Evolutionary conservation across 2,888 invertebrate species (phyloP).

Genomic region (Pachycephus smyrnensis): DNA sequence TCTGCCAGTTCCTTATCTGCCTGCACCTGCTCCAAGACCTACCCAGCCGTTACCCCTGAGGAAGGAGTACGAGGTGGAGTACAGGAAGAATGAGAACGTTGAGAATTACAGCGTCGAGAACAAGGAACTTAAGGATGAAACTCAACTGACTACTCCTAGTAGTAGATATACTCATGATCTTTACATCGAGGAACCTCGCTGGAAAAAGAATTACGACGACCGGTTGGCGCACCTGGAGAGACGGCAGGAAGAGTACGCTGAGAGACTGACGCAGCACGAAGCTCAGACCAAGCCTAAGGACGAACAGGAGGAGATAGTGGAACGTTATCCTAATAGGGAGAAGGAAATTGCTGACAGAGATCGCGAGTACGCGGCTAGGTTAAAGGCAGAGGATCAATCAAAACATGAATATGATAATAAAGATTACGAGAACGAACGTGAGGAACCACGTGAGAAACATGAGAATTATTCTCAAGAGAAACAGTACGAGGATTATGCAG

Average conservation of each 20-base stretch:
- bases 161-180: constrained; percentile 26
- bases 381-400: neutral
- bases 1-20: constrained; percentile 39
- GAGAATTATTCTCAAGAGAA: constrained; percentile 5
- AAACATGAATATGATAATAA: neutral
- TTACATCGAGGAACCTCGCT: constrained; percentile 39
- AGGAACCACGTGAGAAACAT: constrained; percentile 27
- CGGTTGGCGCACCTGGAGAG: constrained; percentile 39
- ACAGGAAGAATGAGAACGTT: constrained; percentile 39
- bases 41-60: neutral
- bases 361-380: constrained; percentile 1
- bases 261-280: constrained; percentile 40
- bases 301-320: constrained; percentile 22
- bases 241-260: constrained; percentile 41
- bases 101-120: constrained; percentile 46
- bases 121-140: constrained; percentile 40
- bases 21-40: constrained; percentile 19
- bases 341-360: constrained; percentile 26
- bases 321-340: constrained; percentile 23
- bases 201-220: constrained; percentile 45
- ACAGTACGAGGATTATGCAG: constrained; percentile 14
- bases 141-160: constrained; percentile 33
- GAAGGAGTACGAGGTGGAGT: constrained; percentile 30
- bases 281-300: constrained; percentile 20
- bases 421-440: constrained; percentile 5